phyloP scores from a whole-genome alignment of 2,113 vertebrate genomes.

The Phyllopteryx taeniolatus region DNA sequence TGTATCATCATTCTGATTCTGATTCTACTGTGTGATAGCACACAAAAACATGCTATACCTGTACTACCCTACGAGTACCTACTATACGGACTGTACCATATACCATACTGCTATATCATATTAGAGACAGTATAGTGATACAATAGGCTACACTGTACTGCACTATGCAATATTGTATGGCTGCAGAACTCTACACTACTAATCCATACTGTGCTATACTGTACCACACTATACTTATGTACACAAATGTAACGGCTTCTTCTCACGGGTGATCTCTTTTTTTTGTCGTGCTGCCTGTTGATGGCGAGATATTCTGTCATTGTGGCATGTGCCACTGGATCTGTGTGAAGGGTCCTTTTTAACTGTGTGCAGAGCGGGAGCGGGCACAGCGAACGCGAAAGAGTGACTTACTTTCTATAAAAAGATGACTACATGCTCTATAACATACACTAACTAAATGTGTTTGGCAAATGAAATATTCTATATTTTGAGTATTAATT shows the following conservation, averaged over 20 bases:
- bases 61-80: too few species aligned
- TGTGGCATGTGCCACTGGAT: constrained; percentile 53
- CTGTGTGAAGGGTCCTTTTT: constrained; percentile 39
- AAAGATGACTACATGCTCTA: constrained; percentile 24
- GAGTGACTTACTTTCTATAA: constrained; percentile 22
- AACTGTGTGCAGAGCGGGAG: constrained; percentile 8
- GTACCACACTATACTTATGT: background rate
- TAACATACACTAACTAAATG: constrained; percentile 19
- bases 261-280: constrained; percentile 11
- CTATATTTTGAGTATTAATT: constrained; percentile 13
- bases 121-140: too few species aligned
- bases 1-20: too few species aligned
- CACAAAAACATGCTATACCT: too few species aligned
- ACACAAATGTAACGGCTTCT: background rate
- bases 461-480: constrained; percentile 13
- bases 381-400: constrained; percentile 3
- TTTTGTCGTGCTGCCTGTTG: constrained; percentile 28
- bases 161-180: too few species aligned
- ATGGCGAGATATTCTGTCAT: constrained; percentile 48
- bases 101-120: too few species aligned
- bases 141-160: too few species aligned
- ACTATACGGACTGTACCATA: too few species aligned
- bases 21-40: too few species aligned
- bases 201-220: background rate
- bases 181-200: background rate